Conservation (phyloP, 2,113 vertebrate genomes). For the Empidonax traillii region DNA sequence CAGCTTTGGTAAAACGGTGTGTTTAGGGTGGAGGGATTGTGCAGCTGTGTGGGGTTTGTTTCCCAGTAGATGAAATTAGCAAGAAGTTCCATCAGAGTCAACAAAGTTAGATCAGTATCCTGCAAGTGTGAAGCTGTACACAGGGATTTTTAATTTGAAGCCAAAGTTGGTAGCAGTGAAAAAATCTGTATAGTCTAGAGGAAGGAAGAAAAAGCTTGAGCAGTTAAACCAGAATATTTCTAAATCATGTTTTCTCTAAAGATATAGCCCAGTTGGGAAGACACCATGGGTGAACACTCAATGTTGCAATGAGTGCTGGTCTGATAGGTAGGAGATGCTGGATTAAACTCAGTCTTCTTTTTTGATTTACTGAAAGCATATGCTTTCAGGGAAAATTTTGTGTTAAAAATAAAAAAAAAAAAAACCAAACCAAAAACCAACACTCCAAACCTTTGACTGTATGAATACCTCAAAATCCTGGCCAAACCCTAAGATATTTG, state of each 20-base stretch:
- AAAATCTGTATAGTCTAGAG: not conserved
- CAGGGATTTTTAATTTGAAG: not conserved
- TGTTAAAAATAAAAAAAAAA: not conserved
- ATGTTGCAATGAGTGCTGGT: not conserved
- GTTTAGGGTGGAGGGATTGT: not conserved
- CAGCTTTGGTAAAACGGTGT: not conserved
- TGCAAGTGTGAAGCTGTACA: not conserved
- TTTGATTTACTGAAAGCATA: not conserved
- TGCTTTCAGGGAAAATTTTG: not conserved
- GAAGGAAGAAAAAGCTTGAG: not conserved
- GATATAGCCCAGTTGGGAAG: not conserved
- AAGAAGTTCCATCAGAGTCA: not conserved
- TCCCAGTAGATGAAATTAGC: not conserved
- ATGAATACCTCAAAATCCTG: conserved; percentile 8
- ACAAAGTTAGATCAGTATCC: not conserved
- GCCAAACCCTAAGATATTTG: conserved; percentile 17
- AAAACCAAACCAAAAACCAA: not conserved
- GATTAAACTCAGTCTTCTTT: not conserved
- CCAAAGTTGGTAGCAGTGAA: not conserved
- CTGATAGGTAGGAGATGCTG: not conserved
- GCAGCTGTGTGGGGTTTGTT: not conserved
- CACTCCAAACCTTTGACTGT: not conserved
- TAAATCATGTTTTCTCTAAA: not conserved
- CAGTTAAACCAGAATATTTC: not conserved
- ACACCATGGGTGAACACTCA: not conserved